Conservation (phyloP, 2,888 invertebrate genomes). For the Acrobasis consociella region DNA sequence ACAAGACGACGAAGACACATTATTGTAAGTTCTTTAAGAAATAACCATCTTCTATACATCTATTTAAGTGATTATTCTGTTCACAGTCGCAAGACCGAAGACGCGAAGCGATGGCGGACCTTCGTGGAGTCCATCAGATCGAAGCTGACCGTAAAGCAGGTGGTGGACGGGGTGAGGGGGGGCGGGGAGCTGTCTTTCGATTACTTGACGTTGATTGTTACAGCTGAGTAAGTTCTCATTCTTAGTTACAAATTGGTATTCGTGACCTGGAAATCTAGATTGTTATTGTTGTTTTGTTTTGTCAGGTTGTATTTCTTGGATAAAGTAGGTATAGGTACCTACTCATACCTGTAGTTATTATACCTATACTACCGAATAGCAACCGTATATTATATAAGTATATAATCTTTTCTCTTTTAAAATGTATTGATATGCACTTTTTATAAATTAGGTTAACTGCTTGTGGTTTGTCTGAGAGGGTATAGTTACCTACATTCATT, state of each 20-base stretch:
- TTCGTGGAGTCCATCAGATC: constrained; percentile 91
- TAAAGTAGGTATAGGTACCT: no score
- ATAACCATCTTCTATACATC: constrained; percentile 3
- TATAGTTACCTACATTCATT: no score
- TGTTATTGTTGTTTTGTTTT: background rate
- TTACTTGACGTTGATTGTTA: constrained; percentile 89
- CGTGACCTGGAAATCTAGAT: background rate
- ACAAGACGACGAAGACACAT: constrained; percentile 54
- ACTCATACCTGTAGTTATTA: no score
- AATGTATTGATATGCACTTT: no score
- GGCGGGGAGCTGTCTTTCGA: constrained; percentile 93
- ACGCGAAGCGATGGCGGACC: constrained; percentile 85
- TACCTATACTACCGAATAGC: no score
- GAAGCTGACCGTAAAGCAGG: constrained; percentile 91
- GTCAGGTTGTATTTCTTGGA: background rate
- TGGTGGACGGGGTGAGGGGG: constrained; percentile 89
- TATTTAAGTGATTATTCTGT: constrained; percentile 30
- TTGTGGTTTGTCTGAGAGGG: no score
- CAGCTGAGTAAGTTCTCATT: constrained; percentile 87
- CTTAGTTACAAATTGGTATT: background rate
- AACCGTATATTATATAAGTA: no score
- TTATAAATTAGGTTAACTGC: no score
- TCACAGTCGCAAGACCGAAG: constrained; percentile 71
- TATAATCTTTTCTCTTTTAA: no score
- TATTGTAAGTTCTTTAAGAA: constrained; percentile 58